A percentile compares a stretch with the other conserved stretches of the same genome.
Conservation (phyloP, 1,140 invertebrate genomes). For the Nephila pilipes region DNA sequence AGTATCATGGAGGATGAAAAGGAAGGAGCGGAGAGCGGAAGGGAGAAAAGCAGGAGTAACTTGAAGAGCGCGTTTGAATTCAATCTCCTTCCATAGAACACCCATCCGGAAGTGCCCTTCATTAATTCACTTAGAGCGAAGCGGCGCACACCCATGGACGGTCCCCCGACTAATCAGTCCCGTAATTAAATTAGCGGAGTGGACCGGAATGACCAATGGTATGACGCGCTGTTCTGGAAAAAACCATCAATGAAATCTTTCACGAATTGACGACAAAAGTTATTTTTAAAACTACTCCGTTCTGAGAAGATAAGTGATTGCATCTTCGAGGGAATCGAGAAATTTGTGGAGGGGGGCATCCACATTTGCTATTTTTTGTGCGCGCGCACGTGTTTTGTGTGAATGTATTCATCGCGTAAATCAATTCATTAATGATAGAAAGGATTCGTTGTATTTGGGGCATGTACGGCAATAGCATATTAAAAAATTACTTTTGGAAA, state of each 20-base stretch:
- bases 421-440: too few relatives aligned
- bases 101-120: slow-evolving; percentile 8
- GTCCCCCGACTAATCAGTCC: neutral
- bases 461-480: too few relatives aligned
- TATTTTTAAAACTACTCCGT: too few relatives aligned
- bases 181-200: neutral
- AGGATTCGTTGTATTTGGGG: too few relatives aligned
- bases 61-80: slow-evolving; percentile 7
- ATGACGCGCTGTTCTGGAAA: neutral
- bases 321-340: too few relatives aligned
- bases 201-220: neutral
- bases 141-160: neutral
- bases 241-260: neutral
- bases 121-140: neutral
- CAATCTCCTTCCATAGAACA: neutral
- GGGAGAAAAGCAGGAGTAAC: neutral
- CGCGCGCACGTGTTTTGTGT: too few relatives aligned
- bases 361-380: too few relatives aligned
- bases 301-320: too few relatives aligned
- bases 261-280: too few relatives aligned
- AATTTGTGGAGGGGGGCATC: too few relatives aligned
- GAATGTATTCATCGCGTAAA: too few relatives aligned
- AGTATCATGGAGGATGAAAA: neutral
- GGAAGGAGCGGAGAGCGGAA: neutral
- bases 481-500: too few relatives aligned